Base-by-base conservation (phyloP, 2,113 vertebrate genomes). In the Actinemys pallida region DNA sequence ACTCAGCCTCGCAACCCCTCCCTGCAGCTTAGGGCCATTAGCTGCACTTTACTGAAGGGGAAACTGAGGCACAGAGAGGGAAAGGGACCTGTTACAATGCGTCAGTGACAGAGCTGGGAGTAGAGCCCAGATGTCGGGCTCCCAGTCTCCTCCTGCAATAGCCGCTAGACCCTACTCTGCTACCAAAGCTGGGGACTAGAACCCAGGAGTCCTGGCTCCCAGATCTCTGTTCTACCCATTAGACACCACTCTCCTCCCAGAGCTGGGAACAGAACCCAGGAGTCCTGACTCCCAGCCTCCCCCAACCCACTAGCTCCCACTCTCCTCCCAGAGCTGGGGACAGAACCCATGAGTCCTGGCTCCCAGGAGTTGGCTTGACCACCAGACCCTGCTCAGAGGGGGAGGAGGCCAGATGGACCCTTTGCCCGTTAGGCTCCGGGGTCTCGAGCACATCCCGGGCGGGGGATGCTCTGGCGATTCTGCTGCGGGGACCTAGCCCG, bases 381-480 rank as follows among this genome's bases (percentile, higher is more conserved):
- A 14, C 29, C 27, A 13, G 57, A 31, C 27, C 65, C 65, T 75
- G 69, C 69, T 75, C 16, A 20, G n/a, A 22, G 19, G 25, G 72
- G 39, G 22, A 75, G 39, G 65, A 72, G 8, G 35, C n/a, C 65
- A 20, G 65, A 10, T 22, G 16, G 9, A 9, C 8, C n/a, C 65
- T 45, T 75, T 24, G 39, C 39, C 39, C 69, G 3, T 65, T 17
- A 10, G 35, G 8, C 19, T 72, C 9, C 5, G 19, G n/a, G 57
- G 59, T 31, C 59, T 62, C 27, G 6, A 14, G 59, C 57, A 59
- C 5, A 27, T 59, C 57, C 27, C 27, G 5, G 27, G 57, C 2
- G 1, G 27, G 25, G 25, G 25, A 5, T 59, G 57, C 57, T 12
- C 57, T 27, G 27, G 57, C 35, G 35, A 3, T 69, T 0, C 19